Evolutionary conservation across 2,888 invertebrate species (phyloP), one percentile per base, ranked within the genome.

Genomic region (Carabus problematicus): DNA sequence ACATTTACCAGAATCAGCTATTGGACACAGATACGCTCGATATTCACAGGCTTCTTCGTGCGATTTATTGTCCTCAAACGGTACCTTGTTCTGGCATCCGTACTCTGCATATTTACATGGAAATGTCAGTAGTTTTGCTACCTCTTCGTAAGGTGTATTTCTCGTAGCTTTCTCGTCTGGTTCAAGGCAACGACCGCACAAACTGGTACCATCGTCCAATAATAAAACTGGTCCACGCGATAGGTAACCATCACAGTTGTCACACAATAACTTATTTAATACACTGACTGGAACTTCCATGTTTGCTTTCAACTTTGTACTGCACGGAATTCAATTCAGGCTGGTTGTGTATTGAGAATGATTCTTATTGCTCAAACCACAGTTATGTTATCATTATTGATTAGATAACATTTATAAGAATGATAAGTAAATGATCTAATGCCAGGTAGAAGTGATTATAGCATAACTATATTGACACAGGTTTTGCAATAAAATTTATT

Each of bases 1-100:
- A 16, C 60, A 60, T 14, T 11, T 60, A 12, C 60, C 43, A 12
- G 42, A 8, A 9, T 9, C 41, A 8, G 42, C 7, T 1, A 56
- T 29, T 42, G 60, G 60, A 16, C 60, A 60, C n/a, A 16, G 12
- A 43, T 42, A 42, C 12, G 3, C 16, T 41, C 43, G 12, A 42
- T n/a, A 42, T 1, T 42, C 19, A 60, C 60, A 60, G 11, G 14
- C 11, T 14, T 14, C 60, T 60, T 60, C 60, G 16, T 60, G 60
- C 8, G 9, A n/a, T 40, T 60, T 60, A 4, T 42, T 18, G n/a
- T 14, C 16, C 11, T 14, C 18, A 43, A 60, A 60, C 14, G 42
- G 16, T n/a, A 16, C 11, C 16, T 42, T 41, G n/a, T 43, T 16
- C n/a, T 14, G n/a, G 19, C 60, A 60, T 7, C 60, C 60, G 14